A percentile compares a stretch with the other conserved stretches of the same genome.
phyloP scores from a whole-genome alignment of 2,797 vertebrate species.

The Passerculus sandwichensis region DNA sequence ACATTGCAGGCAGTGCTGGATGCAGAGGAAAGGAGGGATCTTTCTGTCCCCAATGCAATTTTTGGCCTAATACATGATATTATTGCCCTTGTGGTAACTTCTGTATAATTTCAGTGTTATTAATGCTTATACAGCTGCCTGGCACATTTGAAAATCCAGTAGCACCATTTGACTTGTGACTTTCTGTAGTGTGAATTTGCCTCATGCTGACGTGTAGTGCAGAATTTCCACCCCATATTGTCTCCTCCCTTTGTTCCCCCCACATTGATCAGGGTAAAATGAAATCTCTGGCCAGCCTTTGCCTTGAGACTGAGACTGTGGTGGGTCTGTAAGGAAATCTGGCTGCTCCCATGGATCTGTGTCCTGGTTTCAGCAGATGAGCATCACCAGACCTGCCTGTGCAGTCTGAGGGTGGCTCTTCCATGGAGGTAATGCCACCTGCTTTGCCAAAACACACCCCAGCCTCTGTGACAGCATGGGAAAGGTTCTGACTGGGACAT shows the following conservation, averaged over 20 bases:
- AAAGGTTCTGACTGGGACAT: not conserved
- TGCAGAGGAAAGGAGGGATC: not conserved
- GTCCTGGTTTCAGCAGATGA: not conserved
- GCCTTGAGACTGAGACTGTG: not conserved
- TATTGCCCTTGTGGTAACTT: not conserved
- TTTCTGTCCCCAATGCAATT: not conserved
- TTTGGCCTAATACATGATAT: not conserved
- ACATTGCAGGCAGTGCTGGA: not conserved
- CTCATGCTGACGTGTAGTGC: not conserved
- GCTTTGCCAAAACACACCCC: not conserved
- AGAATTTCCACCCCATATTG: not conserved
- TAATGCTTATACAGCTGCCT: not conserved
- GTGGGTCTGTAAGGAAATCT: not conserved
- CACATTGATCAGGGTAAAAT: not conserved
- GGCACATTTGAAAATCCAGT: not conserved
- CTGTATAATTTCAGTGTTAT: not conserved
- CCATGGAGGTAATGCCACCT: not conserved
- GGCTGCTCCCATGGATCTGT: not conserved
- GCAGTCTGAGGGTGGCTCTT: not conserved
- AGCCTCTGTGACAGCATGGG: not conserved
- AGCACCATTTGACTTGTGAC: not conserved
- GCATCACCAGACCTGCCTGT: not conserved
- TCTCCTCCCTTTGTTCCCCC: not conserved
- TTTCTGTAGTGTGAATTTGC: not conserved
- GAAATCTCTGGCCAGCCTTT: not conserved